Conservation (phyloP, 2,113 vertebrate genomes). For the Dicerorhinus sumatrensis region DNA sequence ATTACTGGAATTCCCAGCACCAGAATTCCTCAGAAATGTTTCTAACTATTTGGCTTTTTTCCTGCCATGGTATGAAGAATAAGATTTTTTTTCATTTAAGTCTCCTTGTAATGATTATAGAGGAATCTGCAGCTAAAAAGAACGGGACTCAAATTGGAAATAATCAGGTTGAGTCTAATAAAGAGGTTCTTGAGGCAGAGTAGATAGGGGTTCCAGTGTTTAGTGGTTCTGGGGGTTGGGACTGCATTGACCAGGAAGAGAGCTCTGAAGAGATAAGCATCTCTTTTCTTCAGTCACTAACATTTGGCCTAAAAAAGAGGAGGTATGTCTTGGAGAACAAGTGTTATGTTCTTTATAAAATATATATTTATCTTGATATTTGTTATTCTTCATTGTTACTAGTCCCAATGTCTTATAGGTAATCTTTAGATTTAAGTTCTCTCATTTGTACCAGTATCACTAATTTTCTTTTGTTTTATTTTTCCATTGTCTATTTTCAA, state of each 20-base stretch:
- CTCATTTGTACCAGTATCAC: neutral
- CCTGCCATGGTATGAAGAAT: neutral
- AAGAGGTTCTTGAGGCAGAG: neutral
- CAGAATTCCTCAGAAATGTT: slow-evolving; percentile 23
- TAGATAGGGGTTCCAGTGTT: neutral
- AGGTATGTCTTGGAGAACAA: neutral
- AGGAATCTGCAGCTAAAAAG: neutral
- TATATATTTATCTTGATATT: neutral
- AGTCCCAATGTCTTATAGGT: neutral
- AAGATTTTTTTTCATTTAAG: neutral
- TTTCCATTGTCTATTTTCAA: neutral
- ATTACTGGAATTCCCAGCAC: neutral
- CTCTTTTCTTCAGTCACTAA: neutral
- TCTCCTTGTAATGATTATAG: neutral
- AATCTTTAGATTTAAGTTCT: slow-evolving; percentile 18
- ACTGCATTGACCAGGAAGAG: neutral
- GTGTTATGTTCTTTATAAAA: slow-evolving; percentile 40
- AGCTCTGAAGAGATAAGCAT: neutral
- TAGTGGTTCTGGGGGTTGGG: neutral
- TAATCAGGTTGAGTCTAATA: neutral
- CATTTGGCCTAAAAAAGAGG: slow-evolving; percentile 23
- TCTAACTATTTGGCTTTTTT: neutral
- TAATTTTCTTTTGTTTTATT: neutral
- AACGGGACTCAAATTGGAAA: neutral
- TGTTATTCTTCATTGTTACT: neutral